Evolutionary conservation across 2,113 vertebrate genomes (phyloP).

Genomic region (Cyphomyrus plagiostoma): DNA sequence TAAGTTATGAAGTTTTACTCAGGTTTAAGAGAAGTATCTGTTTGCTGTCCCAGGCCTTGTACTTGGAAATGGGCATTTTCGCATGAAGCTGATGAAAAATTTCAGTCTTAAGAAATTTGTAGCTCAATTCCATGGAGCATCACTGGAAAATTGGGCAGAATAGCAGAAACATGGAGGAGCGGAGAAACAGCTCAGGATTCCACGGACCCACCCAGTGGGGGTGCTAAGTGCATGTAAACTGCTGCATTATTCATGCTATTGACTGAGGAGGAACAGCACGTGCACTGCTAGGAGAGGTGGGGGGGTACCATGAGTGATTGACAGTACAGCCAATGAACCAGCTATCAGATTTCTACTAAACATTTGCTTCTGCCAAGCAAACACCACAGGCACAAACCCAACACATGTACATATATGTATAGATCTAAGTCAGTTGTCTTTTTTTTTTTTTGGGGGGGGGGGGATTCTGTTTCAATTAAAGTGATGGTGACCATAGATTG

Average conservation of each 20-base stretch:
- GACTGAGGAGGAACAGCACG: slow-evolving; percentile 17
- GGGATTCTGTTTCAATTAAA: not conserved
- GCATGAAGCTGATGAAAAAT: not conserved
- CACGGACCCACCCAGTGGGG: slow-evolving; percentile 37
- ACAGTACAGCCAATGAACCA: slow-evolving; percentile 12
- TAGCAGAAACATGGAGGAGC: not conserved
- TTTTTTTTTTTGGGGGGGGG: not conserved
- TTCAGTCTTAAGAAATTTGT: not conserved
- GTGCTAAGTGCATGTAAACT: slow-evolving; percentile 33
- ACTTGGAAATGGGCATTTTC: not conserved
- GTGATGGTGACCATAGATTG: not conserved
- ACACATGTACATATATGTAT: not conserved
- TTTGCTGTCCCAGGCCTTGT: not conserved
- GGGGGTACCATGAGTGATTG: not conserved
- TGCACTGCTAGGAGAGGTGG: slow-evolving; percentile 12
- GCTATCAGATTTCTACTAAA: not conserved
- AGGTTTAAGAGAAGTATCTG: not conserved
- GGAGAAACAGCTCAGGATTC: not conserved
- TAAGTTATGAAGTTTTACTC: not conserved
- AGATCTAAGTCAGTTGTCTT: not conserved
- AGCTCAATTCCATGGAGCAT: not conserved
- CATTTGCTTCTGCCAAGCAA: not conserved
- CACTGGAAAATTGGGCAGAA: not conserved
- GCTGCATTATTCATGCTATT: slow-evolving; percentile 42
- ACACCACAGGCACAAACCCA: not conserved